Percentiles rank a stretch among this genome's conserved stretches.
Conservation (phyloP, 2,113 vertebrate genomes). For the Xenus cinereus region DNA sequence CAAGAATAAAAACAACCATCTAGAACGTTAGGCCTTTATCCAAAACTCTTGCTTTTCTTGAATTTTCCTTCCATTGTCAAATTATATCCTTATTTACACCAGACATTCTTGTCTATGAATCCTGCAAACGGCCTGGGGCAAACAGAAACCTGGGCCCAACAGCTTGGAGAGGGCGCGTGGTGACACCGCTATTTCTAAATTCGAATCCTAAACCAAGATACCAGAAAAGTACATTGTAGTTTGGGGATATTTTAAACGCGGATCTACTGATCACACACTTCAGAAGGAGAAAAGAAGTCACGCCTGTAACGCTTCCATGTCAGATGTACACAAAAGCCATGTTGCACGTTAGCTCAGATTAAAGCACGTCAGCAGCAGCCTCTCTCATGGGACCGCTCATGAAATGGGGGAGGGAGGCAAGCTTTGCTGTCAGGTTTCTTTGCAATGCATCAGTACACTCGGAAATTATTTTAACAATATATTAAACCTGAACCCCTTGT, state of each 20-base stretch:
- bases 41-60: not conserved
- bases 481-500: not conserved
- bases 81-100: not conserved
- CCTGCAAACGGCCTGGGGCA: not conserved
- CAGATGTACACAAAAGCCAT: not conserved
- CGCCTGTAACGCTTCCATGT: not conserved
- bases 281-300: not conserved
- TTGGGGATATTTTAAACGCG: not conserved
- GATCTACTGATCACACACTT: not conserved
- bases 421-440: not conserved
- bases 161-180: not conserved
- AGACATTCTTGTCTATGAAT: not conserved
- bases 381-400: not conserved
- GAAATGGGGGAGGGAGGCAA: not conserved
- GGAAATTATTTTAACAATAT: not conserved
- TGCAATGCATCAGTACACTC: not conserved
- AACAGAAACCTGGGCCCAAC: not conserved
- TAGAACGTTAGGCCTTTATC: not conserved
- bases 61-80: not conserved
- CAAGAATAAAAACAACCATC: not conserved
- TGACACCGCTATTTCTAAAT: not conserved
- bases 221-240: not conserved
- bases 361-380: not conserved
- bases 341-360: not conserved
- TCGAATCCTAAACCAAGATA: not conserved